These are phyloP conservation scores for Amblyopsis hoosieri DNA, from an alignment of 2,797 vertebrate genomes.

Conservation along the genomic window DNA sequence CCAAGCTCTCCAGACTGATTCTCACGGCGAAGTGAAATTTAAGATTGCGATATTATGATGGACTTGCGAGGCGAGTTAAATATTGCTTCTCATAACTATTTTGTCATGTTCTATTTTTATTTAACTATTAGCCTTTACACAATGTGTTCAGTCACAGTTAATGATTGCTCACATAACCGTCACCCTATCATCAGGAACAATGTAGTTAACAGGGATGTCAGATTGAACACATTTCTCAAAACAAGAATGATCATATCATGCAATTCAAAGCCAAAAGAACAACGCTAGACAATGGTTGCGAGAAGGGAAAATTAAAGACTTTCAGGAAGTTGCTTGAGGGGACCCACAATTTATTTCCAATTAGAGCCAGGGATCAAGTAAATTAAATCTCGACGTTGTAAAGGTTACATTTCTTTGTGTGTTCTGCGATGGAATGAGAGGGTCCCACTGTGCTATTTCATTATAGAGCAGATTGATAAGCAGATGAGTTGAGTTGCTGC, in stretches of 20 bases:
- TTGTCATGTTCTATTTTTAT: no score
- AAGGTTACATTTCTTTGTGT: conserved; percentile 60
- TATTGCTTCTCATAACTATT: no score
- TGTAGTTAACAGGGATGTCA: no score
- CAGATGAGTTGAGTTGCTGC: conserved; percentile 47
- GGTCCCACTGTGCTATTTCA: conserved; percentile 46
- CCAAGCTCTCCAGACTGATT: no score
- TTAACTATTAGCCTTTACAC: no score
- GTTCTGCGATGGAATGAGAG: conserved; percentile 40
- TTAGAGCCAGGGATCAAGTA: conserved; percentile 48
- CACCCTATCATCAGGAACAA: no score
- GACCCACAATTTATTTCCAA: conserved; percentile 36
- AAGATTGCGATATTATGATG: no score
- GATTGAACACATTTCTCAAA: background rate
- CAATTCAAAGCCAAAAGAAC: background rate
- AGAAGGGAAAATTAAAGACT: background rate
- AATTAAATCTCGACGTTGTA: conserved; percentile 50
- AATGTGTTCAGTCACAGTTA: no score
- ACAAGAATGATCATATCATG: background rate
- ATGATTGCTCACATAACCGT: no score
- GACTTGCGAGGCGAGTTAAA: no score
- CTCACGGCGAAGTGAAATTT: no score
- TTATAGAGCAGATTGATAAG: conserved; percentile 56
- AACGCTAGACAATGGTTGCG: background rate
- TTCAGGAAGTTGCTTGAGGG: background rate